A percentile compares a stretch with the other conserved stretches of the same genome.
These are phyloP conservation scores for Chrysogorgia sp. DNA, from an alignment of 92 coral and sea anemone genomes.

Conservation along the genomic window DNA sequence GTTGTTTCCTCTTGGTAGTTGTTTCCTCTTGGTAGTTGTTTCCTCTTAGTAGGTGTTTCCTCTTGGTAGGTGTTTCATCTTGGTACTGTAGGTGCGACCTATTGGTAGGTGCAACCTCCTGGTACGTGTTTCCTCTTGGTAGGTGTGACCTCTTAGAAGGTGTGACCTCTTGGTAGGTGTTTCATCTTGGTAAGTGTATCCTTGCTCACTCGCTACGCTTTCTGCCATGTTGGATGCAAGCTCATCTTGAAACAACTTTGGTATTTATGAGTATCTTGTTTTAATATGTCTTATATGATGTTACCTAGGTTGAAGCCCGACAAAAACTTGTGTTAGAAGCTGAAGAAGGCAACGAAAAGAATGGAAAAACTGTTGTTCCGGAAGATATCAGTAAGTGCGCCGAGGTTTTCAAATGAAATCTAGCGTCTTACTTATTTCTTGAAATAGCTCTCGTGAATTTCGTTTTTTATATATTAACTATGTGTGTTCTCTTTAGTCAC, in stretches of 20 bases:
- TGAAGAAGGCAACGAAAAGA: conserved; percentile 71
- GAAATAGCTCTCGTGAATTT: not conserved
- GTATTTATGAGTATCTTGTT: not conserved
- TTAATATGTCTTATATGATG: not conserved
- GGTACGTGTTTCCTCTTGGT: too few relatives aligned
- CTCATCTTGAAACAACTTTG: not conserved
- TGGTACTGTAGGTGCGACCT: too few relatives aligned
- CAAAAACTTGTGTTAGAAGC: conserved; percentile 92
- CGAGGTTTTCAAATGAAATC: too few relatives aligned
- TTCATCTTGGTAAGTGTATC: too few relatives aligned
- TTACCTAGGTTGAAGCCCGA: conserved; percentile 99
- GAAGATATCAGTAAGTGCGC: conserved; percentile 70
- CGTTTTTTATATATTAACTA: not conserved
- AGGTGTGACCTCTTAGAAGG: too few relatives aligned
- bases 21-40: too few relatives aligned
- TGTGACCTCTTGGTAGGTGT: too few relatives aligned
- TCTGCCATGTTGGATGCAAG: not conserved
- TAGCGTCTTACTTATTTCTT: not conserved
- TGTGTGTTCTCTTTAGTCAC: conserved; percentile 55
- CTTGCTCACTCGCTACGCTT: too few relatives aligned
- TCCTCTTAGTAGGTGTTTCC: too few relatives aligned
- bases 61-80: too few relatives aligned
- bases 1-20: too few relatives aligned
- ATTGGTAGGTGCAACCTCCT: too few relatives aligned
- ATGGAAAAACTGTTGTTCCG: conserved; percentile 69